Base-by-base conservation (phyloP, 2,113 vertebrate genomes). In the Microtus ochrogaster region DNA sequence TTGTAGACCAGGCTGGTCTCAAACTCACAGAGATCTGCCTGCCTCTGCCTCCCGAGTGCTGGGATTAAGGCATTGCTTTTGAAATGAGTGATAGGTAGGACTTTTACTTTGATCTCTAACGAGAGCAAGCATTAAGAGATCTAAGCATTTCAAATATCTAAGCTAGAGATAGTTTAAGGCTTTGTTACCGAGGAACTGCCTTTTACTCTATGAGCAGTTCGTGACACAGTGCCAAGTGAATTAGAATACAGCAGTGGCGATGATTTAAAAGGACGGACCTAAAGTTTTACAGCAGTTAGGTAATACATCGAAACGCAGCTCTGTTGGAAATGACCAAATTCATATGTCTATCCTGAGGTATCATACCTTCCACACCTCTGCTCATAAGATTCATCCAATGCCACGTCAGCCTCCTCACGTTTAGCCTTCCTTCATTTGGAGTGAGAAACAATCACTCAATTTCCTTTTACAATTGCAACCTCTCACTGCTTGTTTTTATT, bases 81-180 rank as follows among this genome's bases (percentile, higher is more conserved):
- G 81, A 93, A 84, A 74, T 58, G 1, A 4, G n/a, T 84, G 10
- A 83, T 39, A 14, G 3, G 7, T 85, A 52, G 12, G 1, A 49
- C 39, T 90, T 61, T 68, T 84, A 61, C 8, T 91, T 87, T 79
- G 39, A 85, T n/a, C 17, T 84, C 78, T 41, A 72, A 24, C 58
- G 77, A 89, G 22, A 39, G 4, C 10, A 63, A 5, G 2, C 65
- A 13, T 58, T 72, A 55, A 91, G 90, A 65, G 24, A 79, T 81
- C 66, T 22, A 74, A 79, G 58, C 22, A 81, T 84, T 78, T 26
- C 13, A 72, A 94, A 89, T 66, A 66, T 81, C 68, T 92, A 90
- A 91, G 28, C 1, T 47, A 8, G 11, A 47, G 22, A 61, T 6
- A 0, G 24, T 36, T 49, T 28, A 77, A 78, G 5, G 33, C 2